Evolutionary conservation across 2,113 vertebrate species (phyloP), one percentile per base, ranked within the genome.

Genomic region (Bambusicola thoracicus): DNA sequence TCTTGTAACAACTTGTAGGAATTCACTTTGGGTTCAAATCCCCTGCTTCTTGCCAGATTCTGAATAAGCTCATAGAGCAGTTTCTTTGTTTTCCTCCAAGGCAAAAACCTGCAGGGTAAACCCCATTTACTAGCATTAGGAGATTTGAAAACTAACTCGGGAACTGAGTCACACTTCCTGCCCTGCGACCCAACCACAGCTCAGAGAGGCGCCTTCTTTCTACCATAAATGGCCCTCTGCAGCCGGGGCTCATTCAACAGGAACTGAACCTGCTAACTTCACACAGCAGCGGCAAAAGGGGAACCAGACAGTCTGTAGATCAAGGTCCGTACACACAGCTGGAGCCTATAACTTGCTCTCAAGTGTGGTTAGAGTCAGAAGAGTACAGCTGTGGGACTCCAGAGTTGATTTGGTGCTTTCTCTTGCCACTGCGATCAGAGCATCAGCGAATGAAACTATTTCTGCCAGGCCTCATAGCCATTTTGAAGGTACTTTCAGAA

Each of bases 91-190:
- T 88, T 92, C 76, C 62, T 91, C 30, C 67, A 67, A 59, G 40
- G 82, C n/a, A 87, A 93, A 93, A 53, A 78, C 48, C 93, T 88
- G 77, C 48, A 92, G 93, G 53, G 77, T 85, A 66, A 95, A 92
- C 36, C 59, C 76, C 85, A 74, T 95, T 95, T 5, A 85, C 93
- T 95, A 95, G 88, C 73, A 81, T 30, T 59, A 8, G 16, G 89
- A 95, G 95, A 96, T 95, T 34, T 95, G 94, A 97, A 97, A 97
- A 97, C 93, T 96, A 96, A 96, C 97, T 98, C 93, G 96, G 97
- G 97, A 98, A 98, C 96, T 98, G 98, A 98, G 96, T 98, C 98
- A 98, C 91, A 96, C 94, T 98, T 98, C 98, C 98, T 98, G 97
- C 94, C 96, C 79, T 5, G 4, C 77, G 89, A 95, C 92, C 96